Evolutionary conservation across 2,888 invertebrate species (phyloP).

Genomic region (Phrixothrix hirtus): DNA sequence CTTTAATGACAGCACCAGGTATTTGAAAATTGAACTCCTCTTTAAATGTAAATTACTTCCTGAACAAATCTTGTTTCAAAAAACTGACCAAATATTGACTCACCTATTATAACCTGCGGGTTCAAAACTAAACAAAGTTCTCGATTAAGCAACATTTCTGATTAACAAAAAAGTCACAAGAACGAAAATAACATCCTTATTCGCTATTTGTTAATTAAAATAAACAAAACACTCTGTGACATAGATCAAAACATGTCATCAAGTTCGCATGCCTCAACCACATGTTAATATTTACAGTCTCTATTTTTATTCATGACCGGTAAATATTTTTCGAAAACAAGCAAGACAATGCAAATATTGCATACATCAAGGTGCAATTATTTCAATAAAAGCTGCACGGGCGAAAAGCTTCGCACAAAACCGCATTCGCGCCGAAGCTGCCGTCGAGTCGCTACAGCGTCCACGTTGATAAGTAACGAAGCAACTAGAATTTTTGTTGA

Average conservation of each 20-base stretch:
- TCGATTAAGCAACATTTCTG: background rate
- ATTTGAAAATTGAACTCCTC: conserved; percentile 2
- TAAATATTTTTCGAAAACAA: background rate
- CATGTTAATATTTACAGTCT: conserved; percentile 21
- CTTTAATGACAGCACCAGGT: conserved; percentile 9
- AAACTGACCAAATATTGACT: too few relatives aligned
- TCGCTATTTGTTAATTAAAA: conserved; percentile 4
- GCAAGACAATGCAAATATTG: too few relatives aligned
- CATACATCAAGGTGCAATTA: too few relatives aligned
- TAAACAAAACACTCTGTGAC: conserved; percentile 7
- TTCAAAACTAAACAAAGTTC: background rate
- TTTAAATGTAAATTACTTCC: conserved; percentile 1
- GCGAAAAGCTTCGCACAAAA: too few relatives aligned
- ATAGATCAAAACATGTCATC: conserved; percentile 10
- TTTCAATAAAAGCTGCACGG: too few relatives aligned
- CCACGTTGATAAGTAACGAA: conserved; percentile 20
- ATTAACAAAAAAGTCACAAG: too few relatives aligned
- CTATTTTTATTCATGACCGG: conserved; percentile 8
- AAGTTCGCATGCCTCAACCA: conserved; percentile 18
- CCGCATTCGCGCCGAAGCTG: conserved; percentile 15
- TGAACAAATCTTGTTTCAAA: too few relatives aligned
- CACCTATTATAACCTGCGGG: background rate
- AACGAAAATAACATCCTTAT: too few relatives aligned
- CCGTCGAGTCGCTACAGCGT: conserved; percentile 20
- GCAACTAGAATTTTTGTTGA: conserved; percentile 33